Evolutionary conservation across 2,888 invertebrate species (phyloP).

Genomic region (Lymantria monacha): DNA sequence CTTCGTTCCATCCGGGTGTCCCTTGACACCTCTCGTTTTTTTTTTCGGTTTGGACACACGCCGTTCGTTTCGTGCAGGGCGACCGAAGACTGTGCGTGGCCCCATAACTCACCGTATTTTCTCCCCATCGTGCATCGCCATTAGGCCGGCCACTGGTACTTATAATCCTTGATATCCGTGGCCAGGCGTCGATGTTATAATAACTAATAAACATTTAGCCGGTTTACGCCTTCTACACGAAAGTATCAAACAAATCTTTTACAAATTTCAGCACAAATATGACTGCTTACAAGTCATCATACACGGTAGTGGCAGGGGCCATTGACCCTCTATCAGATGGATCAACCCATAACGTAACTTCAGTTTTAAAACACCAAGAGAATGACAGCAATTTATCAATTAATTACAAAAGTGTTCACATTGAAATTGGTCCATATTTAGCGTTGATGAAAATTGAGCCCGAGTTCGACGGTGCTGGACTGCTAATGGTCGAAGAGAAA

Average conservation of each 20-base stretch:
- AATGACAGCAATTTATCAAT: neutral
- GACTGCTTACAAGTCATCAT: conserved; percentile 27
- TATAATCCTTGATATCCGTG: too few relatives aligned
- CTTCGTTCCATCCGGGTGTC: too few relatives aligned
- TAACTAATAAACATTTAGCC: too few relatives aligned
- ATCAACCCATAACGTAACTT: conserved; percentile 37
- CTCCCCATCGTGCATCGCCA: too few relatives aligned
- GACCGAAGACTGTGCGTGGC: too few relatives aligned
- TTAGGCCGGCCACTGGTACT: too few relatives aligned
- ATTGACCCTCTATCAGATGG: conserved; percentile 47
- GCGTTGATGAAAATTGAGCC: conserved; percentile 31
- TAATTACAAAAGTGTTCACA: neutral
- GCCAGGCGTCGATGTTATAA: too few relatives aligned
- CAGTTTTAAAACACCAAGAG: conserved; percentile 7
- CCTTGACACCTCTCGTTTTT: too few relatives aligned
- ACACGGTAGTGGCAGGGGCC: conserved; percentile 45
- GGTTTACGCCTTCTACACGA: too few relatives aligned
- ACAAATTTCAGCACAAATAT: conserved; percentile 17
- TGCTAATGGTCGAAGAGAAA: conserved; percentile 13
- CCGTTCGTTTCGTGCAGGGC: too few relatives aligned
- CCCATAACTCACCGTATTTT: too few relatives aligned
- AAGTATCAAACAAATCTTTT: neutral
- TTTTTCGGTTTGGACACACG: too few relatives aligned
- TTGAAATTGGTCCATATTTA: conserved; percentile 12
- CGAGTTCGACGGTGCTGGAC: conserved; percentile 4